Evolutionary conservation across 92 coral and sea anemone genomes (phyloP), one percentile per base, ranked within the genome.

Genomic region (Siderastrea siderea): DNA sequence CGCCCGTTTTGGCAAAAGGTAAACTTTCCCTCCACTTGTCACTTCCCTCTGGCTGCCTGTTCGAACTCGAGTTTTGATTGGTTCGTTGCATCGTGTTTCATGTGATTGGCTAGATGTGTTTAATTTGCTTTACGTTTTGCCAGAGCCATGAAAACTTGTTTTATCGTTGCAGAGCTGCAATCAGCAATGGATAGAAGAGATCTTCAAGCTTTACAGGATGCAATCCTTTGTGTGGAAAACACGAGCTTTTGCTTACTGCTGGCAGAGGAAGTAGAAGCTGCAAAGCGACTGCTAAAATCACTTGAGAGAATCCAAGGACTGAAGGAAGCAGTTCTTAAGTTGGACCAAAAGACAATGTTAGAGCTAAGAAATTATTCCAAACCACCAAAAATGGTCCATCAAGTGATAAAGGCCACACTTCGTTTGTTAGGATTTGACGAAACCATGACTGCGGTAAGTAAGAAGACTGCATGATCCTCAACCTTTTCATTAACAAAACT

Each of bases 341-440:
- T 73, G 55, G 7, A 73, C 59, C 48, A 2, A 73, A 73, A 73
- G 59, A 73, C 78, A 73, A 73, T 73, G 78, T 3, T 19, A 49
- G 78, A 73, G 17, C 78, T 73, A 7, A 73, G 45, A 15, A 73
- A 73, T 7, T 73, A 73, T 51, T 73, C 78, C 59, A 52, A 73
- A 16, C 78, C 78, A 73, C 78, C 78, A 14, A 50, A 73, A 19
- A 15, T 73, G 12, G 78, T 73, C 13, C 78, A 49, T 73, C 59
- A 51, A 16, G 78, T 73, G 58, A 73, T 73, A 10, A 50, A 50
- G 44, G 62, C 78, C 59, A n/a, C 78, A 5, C 61, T 73, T 3
- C 46, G 50, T 17, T n/a, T 73, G 78, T 50, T 73, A 52, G 78
- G 78, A 1, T 17, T 16, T 52, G 62, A 73, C 11, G 12, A 15